Base-by-base conservation (phyloP, 1,140 invertebrate genomes). In the Drosophila baimaii region DNA sequence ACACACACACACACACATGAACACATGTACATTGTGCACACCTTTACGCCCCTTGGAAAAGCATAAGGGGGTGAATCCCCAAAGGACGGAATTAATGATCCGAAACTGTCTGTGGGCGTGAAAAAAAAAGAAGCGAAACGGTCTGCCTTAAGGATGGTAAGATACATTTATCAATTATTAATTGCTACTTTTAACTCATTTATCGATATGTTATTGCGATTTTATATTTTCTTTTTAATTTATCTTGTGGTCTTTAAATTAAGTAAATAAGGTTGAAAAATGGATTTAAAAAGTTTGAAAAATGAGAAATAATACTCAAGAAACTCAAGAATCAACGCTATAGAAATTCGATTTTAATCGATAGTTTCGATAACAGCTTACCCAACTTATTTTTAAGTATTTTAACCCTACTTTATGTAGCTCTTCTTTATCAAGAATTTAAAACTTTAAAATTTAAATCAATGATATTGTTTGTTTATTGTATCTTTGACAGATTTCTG, bases 41-140 rank as follows among this genome's bases (percentile, higher is more conserved):
- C n/a, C n/a, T 21, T 3, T n/a, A 25, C 19, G 49, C 29, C 17
- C 29, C 9, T 10, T 41, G 9, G 10, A 35, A n/a, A 15, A 17
- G 12, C 8, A 12, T n/a, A n/a, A n/a, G 23, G 31, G 39, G 41
- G 10, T 6, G 8, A 55, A 23, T 29, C 10, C 61, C 35, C 61
- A 10, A 25, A 55, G 77, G 68, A 64, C 44, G 39, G 58, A 78
- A 81, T 81, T 82, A 81, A 82, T 74, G 75, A 74, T 78, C 74
- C 69, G 79, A 44, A 81, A 66, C 35, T 49, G 33, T 15, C n/a
- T 17, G 37, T 25, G 35, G 52, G 51, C 51, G 9, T 37, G 31
- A 21, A 10, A 37, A 17, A 19, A 15, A n/a, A n/a, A 17, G n/a
- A 25, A 21, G 33, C 9, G 15, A 10, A 35, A n/a, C 31, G n/a